Conservation (phyloP, 2,888 invertebrate species). For the Hymenopus coronatus region DNA sequence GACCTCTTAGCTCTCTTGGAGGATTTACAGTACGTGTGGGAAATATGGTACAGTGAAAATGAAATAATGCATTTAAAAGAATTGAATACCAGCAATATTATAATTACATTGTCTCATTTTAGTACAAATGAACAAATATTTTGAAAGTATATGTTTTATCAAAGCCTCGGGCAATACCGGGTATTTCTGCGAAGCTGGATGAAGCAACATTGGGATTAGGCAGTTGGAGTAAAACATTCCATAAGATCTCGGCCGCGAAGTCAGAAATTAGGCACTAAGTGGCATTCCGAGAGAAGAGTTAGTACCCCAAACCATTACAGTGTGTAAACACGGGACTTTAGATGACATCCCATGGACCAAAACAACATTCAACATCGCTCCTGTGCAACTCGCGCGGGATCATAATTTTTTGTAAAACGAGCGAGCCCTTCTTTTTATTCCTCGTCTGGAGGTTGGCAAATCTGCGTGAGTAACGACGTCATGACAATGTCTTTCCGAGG, state of each 20-base stretch:
- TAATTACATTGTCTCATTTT: too few relatives aligned
- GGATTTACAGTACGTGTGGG: too few relatives aligned
- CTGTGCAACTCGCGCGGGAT: neutral
- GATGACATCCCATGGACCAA: conserved; percentile 19
- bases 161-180: too few relatives aligned
- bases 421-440: neutral
- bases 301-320: conserved; percentile 5
- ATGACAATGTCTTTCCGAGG: neutral
- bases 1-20: too few relatives aligned
- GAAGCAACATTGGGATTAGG: neutral
- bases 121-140: too few relatives aligned
- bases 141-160: too few relatives aligned
- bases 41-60: too few relatives aligned
- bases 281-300: conserved; percentile 1
- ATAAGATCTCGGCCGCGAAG: neutral
- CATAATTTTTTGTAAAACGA: neutral
- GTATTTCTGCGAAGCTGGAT: neutral
- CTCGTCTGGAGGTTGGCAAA: neutral
- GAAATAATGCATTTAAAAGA: too few relatives aligned
- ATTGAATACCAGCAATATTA: too few relatives aligned
- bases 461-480: neutral
- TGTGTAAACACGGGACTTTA: conserved; percentile 30
- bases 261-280: neutral
- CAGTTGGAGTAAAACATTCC: neutral
- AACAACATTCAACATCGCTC: conserved; percentile 16